Base-by-base conservation (phyloP, 2,888 invertebrate species). In the Amiota minor region DNA sequence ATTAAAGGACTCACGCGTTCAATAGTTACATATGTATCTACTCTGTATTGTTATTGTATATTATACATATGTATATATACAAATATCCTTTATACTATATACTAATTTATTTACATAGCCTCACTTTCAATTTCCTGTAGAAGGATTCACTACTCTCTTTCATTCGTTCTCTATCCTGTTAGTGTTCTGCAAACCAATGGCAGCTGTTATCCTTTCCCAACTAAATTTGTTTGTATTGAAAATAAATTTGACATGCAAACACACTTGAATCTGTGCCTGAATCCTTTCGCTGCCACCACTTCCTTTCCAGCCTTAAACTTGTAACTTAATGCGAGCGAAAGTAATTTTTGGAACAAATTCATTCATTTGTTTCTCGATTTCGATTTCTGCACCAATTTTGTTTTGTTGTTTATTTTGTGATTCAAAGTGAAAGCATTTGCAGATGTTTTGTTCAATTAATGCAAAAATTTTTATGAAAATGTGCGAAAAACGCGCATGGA, bases 161-260 rank as follows among this genome's bases (percentile, higher is more conserved):
- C 14, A 59, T 18, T 9, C 59, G 20, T 20, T 20, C 59, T 16
- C 59, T 20, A 82, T 69, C 81, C 77, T 84, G 81, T 85, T 83
- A 78, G 81, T 83, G 75, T 46, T 49, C 11, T 8, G 14, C 2
- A 55, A 14, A 23, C 18, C 10, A 47, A 47, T n/a, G 75, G 70
- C 76, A 77, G 77, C 72, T 77, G 74, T 53, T 45, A 12, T 55
- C 59, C 64, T 45, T 65, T 61, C 45, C 68, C 9, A 83, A 75
- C 74, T 73, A 69, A 72, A 55, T 78, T 72, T 84, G 73, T 83
- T 83, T 83, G 83, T 86, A 78, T 85, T 78, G 82, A 86, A 86
- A 86, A 82, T 78, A 49, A 80, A 86, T 86, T 83, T 85, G 85
- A 85, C 83, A 83, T 86, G 83, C 86, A 83, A 86, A 83, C 83